Evolutionary conservation across 2,113 vertebrate species (phyloP), one percentile per base, ranked within the genome.

Genomic region (Tetrax tetrax): DNA sequence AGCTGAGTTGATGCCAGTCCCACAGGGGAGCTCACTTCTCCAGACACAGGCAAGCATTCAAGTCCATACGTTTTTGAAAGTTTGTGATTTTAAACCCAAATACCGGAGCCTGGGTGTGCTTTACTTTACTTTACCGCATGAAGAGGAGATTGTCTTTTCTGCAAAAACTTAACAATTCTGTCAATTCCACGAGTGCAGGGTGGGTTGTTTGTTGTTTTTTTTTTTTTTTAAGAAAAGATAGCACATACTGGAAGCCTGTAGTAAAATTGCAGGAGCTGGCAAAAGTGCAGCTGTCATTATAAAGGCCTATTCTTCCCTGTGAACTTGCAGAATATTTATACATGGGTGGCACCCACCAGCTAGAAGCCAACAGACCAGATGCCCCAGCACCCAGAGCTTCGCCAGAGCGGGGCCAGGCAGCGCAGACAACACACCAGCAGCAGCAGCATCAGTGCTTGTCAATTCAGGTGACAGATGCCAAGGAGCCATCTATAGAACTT

Each of bases 251-350:
- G 79, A 65, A 94, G 45, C 56, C 84, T 81, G 51, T 56, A 78
- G 64, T 45, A 87, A 84, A 91, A 94, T 24, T 65, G 63, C 76
- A 93, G 63, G 75, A 74, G 64, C 48, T 95, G 68, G 87, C 71
- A 89, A n/a, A 83, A 74, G n/a, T 25, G 64, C 68, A 92, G 79
- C 80, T 90, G 65, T 85, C 94, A 76, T 63, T 77, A 77, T 20
- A 72, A 77, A 83, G 28, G 24, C n/a, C 20, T 70, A 53, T 77
- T 89, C 43, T 7, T 84, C 72, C 37, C 70, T n/a, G 13, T 45
- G 60, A 89, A 84, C 47, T 20, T 70, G 47, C 31, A 74, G 66
- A 77, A n/a, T 33, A 60, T 80, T 71, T 76, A 35, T 45, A 23
- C 9, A 83, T 14, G 48, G 51, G 72, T 72, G 38, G 23, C 53